Evolutionary conservation across 2,113 vertebrate genomes (phyloP), one percentile per base, ranked within the genome.

Genomic region (Lynx canadensis): DNA sequence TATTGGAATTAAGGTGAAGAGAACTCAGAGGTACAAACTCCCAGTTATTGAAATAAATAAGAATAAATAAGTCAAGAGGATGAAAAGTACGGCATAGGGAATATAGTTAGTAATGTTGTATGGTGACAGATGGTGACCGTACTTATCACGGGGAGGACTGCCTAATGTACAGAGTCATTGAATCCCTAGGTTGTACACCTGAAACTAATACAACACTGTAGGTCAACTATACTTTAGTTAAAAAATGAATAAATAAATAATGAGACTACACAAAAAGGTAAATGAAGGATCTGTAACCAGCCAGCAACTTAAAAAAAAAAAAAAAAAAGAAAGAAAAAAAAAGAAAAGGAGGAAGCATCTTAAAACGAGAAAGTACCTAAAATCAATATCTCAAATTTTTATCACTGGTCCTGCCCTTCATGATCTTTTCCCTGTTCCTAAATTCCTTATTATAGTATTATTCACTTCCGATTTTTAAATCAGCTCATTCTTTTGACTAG

Each of bases 331-430:
- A 69, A 6, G 3, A 68, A 68, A 21, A 31, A 7, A 52, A 63
- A 29, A 65, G 36, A 86, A 71, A 21, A 89, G n/a, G 68, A 31
- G 29, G 8, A 27, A 65, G 7, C 23, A 45, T 6, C 82, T 63
- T 80, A 85, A 84, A 94, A 66, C 23, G 21, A 91, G 23, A 76
- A 79, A 92, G 38, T 63, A 92, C 36, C 68, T 90, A 87, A 86
- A 82, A 86, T 55, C 45, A 29, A 1, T 50, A 82, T 21, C 21
- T 69, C 25, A 66, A 36, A 23, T n/a, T 55, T 71, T 52, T 36
- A 94, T 65, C 36, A 12, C 33, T 36, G 19, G 78, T 89, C 21
- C 41, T 87, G 23, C 89, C 50, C 13, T 48, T 86, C 41, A 31
- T 31, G 8, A 9, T 65, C 86, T 50, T 79, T 3, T 9, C 33